Evolutionary conservation across 2,888 invertebrate species (phyloP).

Genomic region (Andrena chrysosceles): DNA sequence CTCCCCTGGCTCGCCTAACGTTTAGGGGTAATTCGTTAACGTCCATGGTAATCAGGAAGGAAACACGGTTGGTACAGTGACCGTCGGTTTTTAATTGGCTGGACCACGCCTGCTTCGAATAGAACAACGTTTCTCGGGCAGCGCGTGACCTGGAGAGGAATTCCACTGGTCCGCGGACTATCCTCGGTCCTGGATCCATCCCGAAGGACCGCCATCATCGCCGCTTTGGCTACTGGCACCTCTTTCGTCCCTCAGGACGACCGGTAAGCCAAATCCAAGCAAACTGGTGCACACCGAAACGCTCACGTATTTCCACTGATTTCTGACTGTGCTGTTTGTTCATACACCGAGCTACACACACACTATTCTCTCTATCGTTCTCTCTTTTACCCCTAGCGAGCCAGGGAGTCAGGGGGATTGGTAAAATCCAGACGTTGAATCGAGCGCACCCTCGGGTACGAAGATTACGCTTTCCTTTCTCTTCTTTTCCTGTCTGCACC

Average conservation of each 20-base stretch:
- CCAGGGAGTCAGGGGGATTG: constrained; percentile 56
- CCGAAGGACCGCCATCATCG: constrained; percentile 43
- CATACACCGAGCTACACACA: background rate
- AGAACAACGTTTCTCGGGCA: background rate
- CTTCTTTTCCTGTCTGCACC: constrained; percentile 8
- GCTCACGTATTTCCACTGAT: background rate
- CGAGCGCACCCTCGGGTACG: constrained; percentile 63
- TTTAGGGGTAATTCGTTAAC: constrained; percentile 22
- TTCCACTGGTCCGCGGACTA: constrained; percentile 26
- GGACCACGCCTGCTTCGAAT: background rate
- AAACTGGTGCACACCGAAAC: constrained; percentile 24
- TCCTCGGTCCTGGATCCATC: constrained; percentile 64
- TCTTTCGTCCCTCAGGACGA: constrained; percentile 65
- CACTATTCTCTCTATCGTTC: constrained; percentile 8
- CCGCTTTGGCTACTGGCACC: constrained; percentile 47
- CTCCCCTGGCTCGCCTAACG: background rate
- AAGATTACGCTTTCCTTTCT: constrained; percentile 57
- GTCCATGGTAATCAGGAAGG: constrained; percentile 47
- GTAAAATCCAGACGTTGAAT: constrained; percentile 68
- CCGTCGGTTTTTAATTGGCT: constrained; percentile 53
- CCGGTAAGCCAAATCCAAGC: constrained; percentile 22
- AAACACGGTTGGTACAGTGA: background rate
- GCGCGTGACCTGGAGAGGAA: constrained; percentile 46
- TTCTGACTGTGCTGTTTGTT: background rate
- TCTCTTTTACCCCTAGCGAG: background rate